A percentile compares a stretch with the other conserved stretches of the same genome.
These are phyloP conservation scores for Tenodera sinensis DNA, from an alignment of 2,888 invertebrate species.

Conservation along the genomic window DNA sequence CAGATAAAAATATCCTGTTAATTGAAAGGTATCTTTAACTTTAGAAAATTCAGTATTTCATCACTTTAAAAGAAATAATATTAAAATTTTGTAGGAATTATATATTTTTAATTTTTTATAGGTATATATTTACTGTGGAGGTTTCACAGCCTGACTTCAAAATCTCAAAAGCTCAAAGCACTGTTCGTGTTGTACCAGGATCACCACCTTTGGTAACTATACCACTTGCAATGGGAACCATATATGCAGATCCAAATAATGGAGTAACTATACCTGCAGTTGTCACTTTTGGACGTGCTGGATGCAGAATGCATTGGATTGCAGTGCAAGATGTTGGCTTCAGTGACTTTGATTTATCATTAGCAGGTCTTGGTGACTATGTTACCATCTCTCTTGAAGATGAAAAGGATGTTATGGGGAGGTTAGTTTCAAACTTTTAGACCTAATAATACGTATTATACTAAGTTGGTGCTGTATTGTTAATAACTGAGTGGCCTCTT, in stretches of 20 bases:
- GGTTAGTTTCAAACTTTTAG: not conserved
- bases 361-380: conserved; percentile 26
- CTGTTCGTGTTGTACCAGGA: conserved; percentile 25
- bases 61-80: not conserved
- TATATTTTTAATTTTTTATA: not conserved
- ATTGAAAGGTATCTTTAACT: not conserved
- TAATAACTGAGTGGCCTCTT: too few relatives aligned
- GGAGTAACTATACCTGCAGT: conserved; percentile 18
- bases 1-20: too few relatives aligned
- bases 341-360: conserved; percentile 20
- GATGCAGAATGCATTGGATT: conserved; percentile 29
- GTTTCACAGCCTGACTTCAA: conserved; percentile 15
- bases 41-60: not conserved
- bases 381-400: conserved; percentile 11
- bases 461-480: too few relatives aligned
- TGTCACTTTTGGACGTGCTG: conserved; percentile 14
- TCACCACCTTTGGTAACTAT: conserved; percentile 21
- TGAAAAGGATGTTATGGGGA: conserved; percentile 3
- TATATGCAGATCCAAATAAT: conserved; percentile 17
- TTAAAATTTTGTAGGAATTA: not conserved
- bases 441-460: too few relatives aligned
- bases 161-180: not conserved
- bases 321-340: conserved; percentile 21
- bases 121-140: conserved; percentile 25
- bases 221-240: not conserved